Evolutionary conservation across 2,113 vertebrate species (phyloP).

Genomic region (Poeciliopsis occidentalis): DNA sequence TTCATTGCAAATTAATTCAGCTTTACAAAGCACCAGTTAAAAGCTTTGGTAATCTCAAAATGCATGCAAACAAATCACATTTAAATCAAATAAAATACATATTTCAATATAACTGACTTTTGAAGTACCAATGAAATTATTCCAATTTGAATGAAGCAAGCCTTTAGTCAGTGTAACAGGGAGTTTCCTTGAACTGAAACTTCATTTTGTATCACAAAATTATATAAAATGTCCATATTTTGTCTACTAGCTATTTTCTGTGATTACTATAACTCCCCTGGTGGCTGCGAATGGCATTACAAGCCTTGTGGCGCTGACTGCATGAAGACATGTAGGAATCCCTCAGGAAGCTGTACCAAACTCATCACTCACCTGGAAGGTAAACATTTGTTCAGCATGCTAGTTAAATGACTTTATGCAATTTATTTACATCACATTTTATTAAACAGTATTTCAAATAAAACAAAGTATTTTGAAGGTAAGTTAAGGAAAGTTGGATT

Average conservation of each 20-base stretch:
- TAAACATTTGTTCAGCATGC: constrained; percentile 38
- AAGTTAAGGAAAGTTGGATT: too few relatives aligned
- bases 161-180: too few relatives aligned
- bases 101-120: background rate
- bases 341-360: constrained; percentile 82
- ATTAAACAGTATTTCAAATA: too few relatives aligned
- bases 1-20: background rate
- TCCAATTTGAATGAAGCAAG: too few relatives aligned
- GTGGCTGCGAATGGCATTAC: constrained; percentile 93
- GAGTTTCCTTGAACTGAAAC: background rate
- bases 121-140: too few relatives aligned
- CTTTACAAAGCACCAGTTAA: background rate
- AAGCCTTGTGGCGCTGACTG: constrained; percentile 89
- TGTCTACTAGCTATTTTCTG: constrained; percentile 89
- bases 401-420: background rate
- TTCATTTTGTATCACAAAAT: background rate
- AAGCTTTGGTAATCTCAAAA: background rate
- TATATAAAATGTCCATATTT: background rate
- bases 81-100: background rate
- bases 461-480: too few relatives aligned
- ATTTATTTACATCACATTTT: too few relatives aligned
- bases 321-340: constrained; percentile 91
- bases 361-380: constrained; percentile 87
- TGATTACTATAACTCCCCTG: constrained; percentile 90
- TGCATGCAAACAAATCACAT: background rate